Evolutionary conservation across 2,113 vertebrate genomes (phyloP), one percentile per base, ranked within the genome.

Genomic region (Baryphthengus martii): DNA sequence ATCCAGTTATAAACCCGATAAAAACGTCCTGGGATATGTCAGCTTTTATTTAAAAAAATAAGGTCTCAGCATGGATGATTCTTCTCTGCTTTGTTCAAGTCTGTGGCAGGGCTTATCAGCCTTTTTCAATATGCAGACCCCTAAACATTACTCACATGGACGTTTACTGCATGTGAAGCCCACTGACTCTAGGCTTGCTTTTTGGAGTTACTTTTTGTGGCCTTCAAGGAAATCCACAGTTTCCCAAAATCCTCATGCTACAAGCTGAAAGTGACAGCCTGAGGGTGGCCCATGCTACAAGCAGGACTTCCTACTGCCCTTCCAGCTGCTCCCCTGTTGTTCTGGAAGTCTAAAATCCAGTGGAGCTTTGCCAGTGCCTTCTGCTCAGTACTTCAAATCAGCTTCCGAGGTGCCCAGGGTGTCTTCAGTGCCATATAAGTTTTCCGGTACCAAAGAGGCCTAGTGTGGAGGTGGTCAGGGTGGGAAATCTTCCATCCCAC

Each of bases 371-470:
- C n/a, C 61, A 65, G 66, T 8, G 25, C 71, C 29, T 66, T 86
- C 87, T 79, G 63, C n/a, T 76, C 33, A 1, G 26, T n/a, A 39
- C 62, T 68, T 85, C 62, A 25, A 89, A 73, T 73, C 83, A 71
- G 42, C 23, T 67, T 63, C 13, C 2, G 17, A 67, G 42, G 42
- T 63, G n/a, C 25, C 49, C 1, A 3, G 56, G n/a, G 31, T 1
- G 7, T 62, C 75, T 73, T 59, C 23, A 35, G 74, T 0, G 0
- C 26, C 1, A 2, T 1, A 11, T 15, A 42, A 39, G 7, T n/a
- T 49, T 80, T n/a, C 31, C 15, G 35, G 35, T 18, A 19, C 53
- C 1, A 12, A 70, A 39, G 2, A 18, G 16, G 45, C 39, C 42
- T 75, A 73, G 24, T 12, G 29, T 0, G 7, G 62, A 79, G 53